These are phyloP conservation scores for Coenonympha glycerion DNA, from an alignment of 2,888 invertebrate genomes.

Conservation along the genomic window DNA sequence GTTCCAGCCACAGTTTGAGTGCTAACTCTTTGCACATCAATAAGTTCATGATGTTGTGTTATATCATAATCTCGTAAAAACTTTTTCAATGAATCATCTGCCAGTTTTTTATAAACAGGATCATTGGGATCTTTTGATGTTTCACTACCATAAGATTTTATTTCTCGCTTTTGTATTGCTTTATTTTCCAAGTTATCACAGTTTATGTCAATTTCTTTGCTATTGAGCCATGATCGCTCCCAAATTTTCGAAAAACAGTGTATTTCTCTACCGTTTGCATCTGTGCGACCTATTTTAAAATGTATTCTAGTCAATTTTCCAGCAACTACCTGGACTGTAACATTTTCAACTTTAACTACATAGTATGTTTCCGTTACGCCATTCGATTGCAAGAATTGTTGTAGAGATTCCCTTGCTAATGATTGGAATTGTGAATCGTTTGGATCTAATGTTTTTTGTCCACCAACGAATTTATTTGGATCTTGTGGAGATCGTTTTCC, in stretches of 20 bases:
- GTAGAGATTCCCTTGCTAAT: constrained; percentile 37
- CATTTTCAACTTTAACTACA: constrained; percentile 54
- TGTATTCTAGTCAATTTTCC: constrained; percentile 46
- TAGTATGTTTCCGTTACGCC: constrained; percentile 34
- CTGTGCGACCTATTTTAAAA: constrained; percentile 46
- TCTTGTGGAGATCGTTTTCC: constrained; percentile 31
- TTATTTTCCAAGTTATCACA: constrained; percentile 22
- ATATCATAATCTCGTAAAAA: constrained; percentile 33
- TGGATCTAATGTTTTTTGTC: constrained; percentile 23
- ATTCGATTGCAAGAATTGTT: constrained; percentile 31
- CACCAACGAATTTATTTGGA: constrained; percentile 27
- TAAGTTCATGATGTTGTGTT: constrained; percentile 32
- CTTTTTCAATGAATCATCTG: constrained; percentile 39
- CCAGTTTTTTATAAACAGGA: constrained; percentile 36
- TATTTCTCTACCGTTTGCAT: constrained; percentile 33
- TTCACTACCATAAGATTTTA: constrained; percentile 7
- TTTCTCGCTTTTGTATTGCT: not conserved
- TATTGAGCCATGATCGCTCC: constrained; percentile 74
- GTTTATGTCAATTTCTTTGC: constrained; percentile 41
- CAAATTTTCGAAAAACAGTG: constrained; percentile 69
- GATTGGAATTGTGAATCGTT: constrained; percentile 31
- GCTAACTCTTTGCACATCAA: constrained; percentile 39
- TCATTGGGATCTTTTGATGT: constrained; percentile 29
- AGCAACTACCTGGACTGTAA: constrained; percentile 60
- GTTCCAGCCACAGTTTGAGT: constrained; percentile 39